Evolutionary conservation across 2,113 vertebrate genomes (phyloP).

Genomic region (Rhea pennata): DNA sequence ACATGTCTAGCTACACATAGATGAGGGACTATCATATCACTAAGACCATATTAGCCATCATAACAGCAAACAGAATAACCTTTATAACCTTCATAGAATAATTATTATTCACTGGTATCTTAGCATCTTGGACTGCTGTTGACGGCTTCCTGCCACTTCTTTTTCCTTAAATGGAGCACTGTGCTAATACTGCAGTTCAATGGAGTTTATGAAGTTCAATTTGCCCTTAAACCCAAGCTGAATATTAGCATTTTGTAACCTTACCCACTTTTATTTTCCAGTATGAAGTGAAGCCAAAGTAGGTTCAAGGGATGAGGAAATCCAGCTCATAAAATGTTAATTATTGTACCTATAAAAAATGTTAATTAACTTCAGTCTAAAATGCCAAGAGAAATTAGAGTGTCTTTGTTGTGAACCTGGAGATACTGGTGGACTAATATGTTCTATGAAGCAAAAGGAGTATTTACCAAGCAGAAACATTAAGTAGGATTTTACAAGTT

Average conservation of each 20-base stretch:
- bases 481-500: not conserved
- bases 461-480: not conserved
- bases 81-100: not conserved
- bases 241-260: constrained; percentile 36
- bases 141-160: not conserved
- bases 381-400: constrained; percentile 21
- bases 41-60: not conserved
- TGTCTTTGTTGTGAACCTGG: not conserved
- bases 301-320: constrained; percentile 28
- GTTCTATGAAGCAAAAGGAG: not conserved
- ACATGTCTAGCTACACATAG: not conserved
- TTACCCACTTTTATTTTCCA: not conserved
- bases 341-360: constrained; percentile 49
- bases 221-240: constrained; percentile 37
- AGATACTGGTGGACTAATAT: not conserved
- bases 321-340: constrained; percentile 51
- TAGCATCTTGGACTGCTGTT: not conserved
- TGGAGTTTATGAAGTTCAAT: not conserved
- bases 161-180: not conserved
- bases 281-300: constrained; percentile 19
- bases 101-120: not conserved
- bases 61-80: not conserved
- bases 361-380: constrained; percentile 30
- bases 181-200: not conserved
- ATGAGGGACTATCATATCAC: not conserved